A percentile compares a stretch with the other conserved stretches of the same genome.
These are phyloP conservation scores for Ichneumoninae sp. DNA, from an alignment of 2,888 invertebrate genomes.

Conservation along the genomic window DNA sequence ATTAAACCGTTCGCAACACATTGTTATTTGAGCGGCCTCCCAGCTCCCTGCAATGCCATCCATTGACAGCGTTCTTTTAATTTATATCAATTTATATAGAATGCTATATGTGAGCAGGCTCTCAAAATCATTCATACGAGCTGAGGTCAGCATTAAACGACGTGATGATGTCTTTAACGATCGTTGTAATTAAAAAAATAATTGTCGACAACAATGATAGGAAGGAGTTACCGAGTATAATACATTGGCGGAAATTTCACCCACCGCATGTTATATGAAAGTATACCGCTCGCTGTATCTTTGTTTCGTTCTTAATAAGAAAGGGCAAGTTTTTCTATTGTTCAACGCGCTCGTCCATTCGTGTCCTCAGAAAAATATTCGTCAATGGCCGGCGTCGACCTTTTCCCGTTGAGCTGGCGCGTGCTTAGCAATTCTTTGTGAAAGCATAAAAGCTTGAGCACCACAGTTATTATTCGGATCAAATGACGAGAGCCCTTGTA, in stretches of 20 bases:
- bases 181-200: slow-evolving; percentile 63
- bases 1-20: slow-evolving; percentile 49
- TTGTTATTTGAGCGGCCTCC: neutral
- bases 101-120: slow-evolving; percentile 27
- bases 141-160: slow-evolving; percentile 51
- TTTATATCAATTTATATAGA: slow-evolving; percentile 51
- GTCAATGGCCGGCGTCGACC: slow-evolving; percentile 57
- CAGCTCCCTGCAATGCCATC: slow-evolving; percentile 10
- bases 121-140: slow-evolving; percentile 36
- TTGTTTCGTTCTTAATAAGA: slow-evolving; percentile 43
- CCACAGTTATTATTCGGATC: slow-evolving; percentile 66
- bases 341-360: slow-evolving; percentile 20
- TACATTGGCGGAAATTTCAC: slow-evolving; percentile 58
- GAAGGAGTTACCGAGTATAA: slow-evolving; percentile 12
- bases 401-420: slow-evolving; percentile 48
- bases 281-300: slow-evolving; percentile 38
- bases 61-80: slow-evolving; percentile 47
- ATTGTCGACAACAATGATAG: slow-evolving; percentile 45
- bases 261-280: slow-evolving; percentile 18
- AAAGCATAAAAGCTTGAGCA: slow-evolving; percentile 64
- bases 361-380: slow-evolving; percentile 60
- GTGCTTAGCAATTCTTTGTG: slow-evolving; percentile 53
- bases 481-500: slow-evolving; percentile 65
- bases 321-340: slow-evolving; percentile 56
- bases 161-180: slow-evolving; percentile 62